Evolutionary conservation across 2,888 invertebrate genomes (phyloP).

Genomic region (Melanchra persicariae): DNA sequence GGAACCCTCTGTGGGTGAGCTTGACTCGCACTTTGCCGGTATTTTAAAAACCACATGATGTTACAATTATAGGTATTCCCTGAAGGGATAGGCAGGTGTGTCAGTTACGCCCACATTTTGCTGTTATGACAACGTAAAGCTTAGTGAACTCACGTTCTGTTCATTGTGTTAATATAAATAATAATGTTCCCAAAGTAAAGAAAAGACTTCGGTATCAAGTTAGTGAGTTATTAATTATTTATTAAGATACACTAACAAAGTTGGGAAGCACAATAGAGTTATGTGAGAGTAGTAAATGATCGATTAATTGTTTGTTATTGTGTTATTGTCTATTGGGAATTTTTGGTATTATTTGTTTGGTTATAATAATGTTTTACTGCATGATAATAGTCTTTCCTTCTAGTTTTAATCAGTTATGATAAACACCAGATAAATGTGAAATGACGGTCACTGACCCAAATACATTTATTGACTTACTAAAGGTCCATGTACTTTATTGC

Average conservation of each 20-base stretch:
- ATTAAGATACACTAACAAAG: slow-evolving; percentile 36
- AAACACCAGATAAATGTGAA: too few species aligned
- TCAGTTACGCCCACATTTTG: not conserved
- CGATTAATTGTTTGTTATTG: slow-evolving; percentile 26
- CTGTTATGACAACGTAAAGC: not conserved
- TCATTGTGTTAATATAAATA: not conserved
- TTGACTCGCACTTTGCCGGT: too few species aligned
- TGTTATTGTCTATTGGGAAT: slow-evolving; percentile 15
- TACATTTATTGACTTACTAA: too few species aligned
- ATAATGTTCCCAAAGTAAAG: not conserved
- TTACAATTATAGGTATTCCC: not conserved
- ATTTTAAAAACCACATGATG: not conserved
- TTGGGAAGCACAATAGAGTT: slow-evolving; percentile 22
- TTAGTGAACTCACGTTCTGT: not conserved
- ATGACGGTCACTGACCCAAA: too few species aligned
- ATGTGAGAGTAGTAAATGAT: slow-evolving; percentile 25
- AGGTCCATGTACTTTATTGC: too few species aligned
- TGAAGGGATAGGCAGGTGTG: not conserved
- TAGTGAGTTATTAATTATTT: slow-evolving; percentile 35
- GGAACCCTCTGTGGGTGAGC: too few species aligned
- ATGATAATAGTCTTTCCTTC: not conserved
- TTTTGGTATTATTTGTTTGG: not conserved
- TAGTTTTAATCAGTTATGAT: too few species aligned
- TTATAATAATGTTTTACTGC: not conserved
- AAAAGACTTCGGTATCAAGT: slow-evolving; percentile 9